phyloP scores from a whole-genome alignment of 1,140 invertebrate genomes.

The Teleogryllus occipitalis region DNA sequence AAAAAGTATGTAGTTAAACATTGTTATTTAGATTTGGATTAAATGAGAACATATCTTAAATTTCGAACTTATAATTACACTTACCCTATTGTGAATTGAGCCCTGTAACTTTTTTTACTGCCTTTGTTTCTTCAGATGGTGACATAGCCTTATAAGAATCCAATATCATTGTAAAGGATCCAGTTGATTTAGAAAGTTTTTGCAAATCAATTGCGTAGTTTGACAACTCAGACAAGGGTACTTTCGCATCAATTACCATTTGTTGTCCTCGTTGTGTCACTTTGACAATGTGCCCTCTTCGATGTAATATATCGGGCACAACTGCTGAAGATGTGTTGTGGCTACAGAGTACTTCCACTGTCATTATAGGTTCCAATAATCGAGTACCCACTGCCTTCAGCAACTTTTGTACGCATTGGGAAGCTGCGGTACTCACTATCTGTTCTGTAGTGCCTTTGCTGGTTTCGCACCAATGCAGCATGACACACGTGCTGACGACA shows the following conservation, averaged over 20 bases:
- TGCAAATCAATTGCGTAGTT: no score
- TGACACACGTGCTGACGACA: constrained; percentile 60
- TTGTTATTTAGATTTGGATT: no score
- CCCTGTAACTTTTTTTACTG: no score
- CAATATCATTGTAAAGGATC: no score
- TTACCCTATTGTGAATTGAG: no score
- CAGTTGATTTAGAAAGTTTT: no score
- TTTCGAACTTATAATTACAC: no score
- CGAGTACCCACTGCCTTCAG: constrained; percentile 48
- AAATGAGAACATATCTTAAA: no score
- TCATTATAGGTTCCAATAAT: constrained; percentile 84
- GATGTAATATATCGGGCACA: constrained; percentile 62
- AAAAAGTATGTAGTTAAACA: no score
- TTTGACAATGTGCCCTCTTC: constrained; percentile 55
- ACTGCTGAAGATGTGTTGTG: constrained; percentile 55
- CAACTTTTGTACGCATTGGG: constrained; percentile 64
- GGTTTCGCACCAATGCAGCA: constrained; percentile 66
- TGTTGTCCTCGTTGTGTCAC: constrained; percentile 45
- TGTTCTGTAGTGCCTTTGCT: constrained; percentile 63
- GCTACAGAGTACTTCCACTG: constrained; percentile 65
- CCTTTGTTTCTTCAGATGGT: no score
- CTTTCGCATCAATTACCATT: constrained; percentile 38
- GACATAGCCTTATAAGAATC: no score
- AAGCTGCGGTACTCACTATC: constrained; percentile 64
- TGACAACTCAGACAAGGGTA: constrained; percentile 10